phyloP scores from a whole-genome alignment of 1,140 invertebrate species.

The Tetramorium parvispinum region DNA sequence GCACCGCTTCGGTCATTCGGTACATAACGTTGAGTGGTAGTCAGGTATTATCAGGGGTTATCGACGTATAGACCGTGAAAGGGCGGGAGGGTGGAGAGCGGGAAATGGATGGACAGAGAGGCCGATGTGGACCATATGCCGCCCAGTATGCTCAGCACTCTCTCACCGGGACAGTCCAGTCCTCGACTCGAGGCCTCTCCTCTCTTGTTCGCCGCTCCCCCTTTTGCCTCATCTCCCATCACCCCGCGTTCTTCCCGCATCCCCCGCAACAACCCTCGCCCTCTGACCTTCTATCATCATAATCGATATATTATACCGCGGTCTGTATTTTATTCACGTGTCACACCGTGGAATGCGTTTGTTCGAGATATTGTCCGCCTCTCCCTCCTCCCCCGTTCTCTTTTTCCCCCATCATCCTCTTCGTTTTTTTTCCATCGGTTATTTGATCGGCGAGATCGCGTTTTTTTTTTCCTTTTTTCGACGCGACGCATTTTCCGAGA shows the following conservation, averaged over 20 bases:
- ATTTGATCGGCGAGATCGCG: conserved; percentile 35
- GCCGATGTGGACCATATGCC: conserved; percentile 81
- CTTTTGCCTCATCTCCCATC: conserved; percentile 19
- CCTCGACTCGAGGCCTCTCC: conserved; percentile 66
- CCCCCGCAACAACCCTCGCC: conserved; percentile 59
- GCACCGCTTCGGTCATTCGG: conserved; percentile 55
- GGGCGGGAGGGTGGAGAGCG: conserved; percentile 38
- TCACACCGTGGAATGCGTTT: conserved; percentile 62
- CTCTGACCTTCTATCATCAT: conserved; percentile 79
- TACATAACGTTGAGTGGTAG: conserved; percentile 62
- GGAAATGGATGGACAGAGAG: conserved; percentile 60
- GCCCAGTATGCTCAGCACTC: conserved; percentile 81
- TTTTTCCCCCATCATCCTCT: neutral
- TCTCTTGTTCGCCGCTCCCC: conserved; percentile 37
- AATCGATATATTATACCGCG: conserved; percentile 83
- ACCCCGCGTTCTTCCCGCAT: conserved; percentile 14
- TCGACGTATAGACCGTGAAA: conserved; percentile 68
- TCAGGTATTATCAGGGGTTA: conserved; percentile 81
- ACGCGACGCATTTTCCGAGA: conserved; percentile 6
- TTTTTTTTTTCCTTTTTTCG: neutral
- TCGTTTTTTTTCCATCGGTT: conserved; percentile 38
- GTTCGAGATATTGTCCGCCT: conserved; percentile 49
- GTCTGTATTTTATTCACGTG: conserved; percentile 60
- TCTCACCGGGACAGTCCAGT: conserved; percentile 78
- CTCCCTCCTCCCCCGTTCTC: neutral